Conservation (phyloP, 1,140 invertebrate species). For the Temnothorax curvispinosus region DNA sequence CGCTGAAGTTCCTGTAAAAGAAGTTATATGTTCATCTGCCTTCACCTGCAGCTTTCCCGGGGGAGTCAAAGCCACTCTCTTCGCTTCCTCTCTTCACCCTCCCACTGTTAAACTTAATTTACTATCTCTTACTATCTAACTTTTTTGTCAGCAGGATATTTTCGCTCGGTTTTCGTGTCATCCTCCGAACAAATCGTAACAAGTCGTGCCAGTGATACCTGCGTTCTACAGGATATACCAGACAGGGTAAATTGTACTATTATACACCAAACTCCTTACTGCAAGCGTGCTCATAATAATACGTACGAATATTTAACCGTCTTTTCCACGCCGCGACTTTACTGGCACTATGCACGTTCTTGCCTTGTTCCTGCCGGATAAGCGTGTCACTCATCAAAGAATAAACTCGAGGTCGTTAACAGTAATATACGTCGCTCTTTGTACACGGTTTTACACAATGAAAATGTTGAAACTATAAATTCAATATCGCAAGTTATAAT, state of each 20-base stretch:
- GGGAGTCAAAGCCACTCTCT: neutral
- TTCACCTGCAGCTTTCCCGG: constrained; percentile 8
- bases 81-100: neutral
- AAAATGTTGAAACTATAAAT: constrained; percentile 1
- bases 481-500: neutral
- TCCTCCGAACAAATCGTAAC: constrained; percentile 43
- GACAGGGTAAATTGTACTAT: constrained; percentile 32
- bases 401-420: constrained; percentile 32
- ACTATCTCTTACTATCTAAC: constrained; percentile 44
- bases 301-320: constrained; percentile 10
- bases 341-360: neutral
- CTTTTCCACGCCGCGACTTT: constrained; percentile 25
- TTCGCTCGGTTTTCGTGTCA: constrained; percentile 39
- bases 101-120: constrained; percentile 47
- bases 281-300: constrained; percentile 12
- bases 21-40: constrained; percentile 46
- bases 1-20: constrained; percentile 44
- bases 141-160: constrained; percentile 49
- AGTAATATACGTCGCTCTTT: neutral
- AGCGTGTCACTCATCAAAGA: constrained; percentile 16
- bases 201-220: constrained; percentile 52
- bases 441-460: neutral
- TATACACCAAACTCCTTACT: neutral
- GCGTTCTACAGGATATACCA: constrained; percentile 14
- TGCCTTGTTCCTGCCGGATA: neutral